A percentile compares a stretch with the other conserved stretches of the same genome.
These are phyloP conservation scores for Formica exsecta DNA, from an alignment of 1,140 invertebrate genomes.

Conservation along the genomic window DNA sequence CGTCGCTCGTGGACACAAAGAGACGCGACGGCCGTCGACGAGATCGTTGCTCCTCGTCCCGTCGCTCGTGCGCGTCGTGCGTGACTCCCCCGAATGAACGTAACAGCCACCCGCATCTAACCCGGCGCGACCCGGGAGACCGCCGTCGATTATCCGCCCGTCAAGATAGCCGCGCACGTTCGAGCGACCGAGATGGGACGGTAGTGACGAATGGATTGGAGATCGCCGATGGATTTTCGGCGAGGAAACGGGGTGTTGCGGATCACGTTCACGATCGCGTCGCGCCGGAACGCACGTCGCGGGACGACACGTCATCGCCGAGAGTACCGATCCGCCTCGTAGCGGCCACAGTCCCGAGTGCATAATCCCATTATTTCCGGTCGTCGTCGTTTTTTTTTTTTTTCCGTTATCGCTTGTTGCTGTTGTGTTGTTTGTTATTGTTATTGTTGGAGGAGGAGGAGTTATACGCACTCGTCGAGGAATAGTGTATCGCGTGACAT, in stretches of 20 bases:
- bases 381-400: neutral
- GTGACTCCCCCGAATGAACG: slow-evolving; percentile 37
- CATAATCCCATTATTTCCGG: neutral
- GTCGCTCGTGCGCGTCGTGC: slow-evolving; percentile 13
- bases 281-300: slow-evolving; percentile 60
- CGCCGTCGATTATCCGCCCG: neutral
- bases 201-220: slow-evolving; percentile 72
- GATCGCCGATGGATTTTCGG: slow-evolving; percentile 70
- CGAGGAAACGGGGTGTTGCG: slow-evolving; percentile 47
- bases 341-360: slow-evolving; percentile 23
- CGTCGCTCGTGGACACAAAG: slow-evolving; percentile 48
- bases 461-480: no score
- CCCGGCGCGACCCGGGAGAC: neutral
- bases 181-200: slow-evolving; percentile 43
- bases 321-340: slow-evolving; percentile 60
- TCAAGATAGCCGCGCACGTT: slow-evolving; percentile 30
- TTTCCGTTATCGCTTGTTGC: slow-evolving; percentile 42
- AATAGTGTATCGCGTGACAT: slow-evolving; percentile 56
- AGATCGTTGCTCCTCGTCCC: neutral
- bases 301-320: slow-evolving; percentile 62
- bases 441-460: slow-evolving; percentile 14
- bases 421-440: slow-evolving; percentile 55
- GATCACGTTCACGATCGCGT: slow-evolving; percentile 69
- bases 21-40: neutral
- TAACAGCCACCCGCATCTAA: slow-evolving; percentile 16